phyloP scores from a whole-genome alignment of 2,888 invertebrate species.

The Lithophane socia region DNA sequence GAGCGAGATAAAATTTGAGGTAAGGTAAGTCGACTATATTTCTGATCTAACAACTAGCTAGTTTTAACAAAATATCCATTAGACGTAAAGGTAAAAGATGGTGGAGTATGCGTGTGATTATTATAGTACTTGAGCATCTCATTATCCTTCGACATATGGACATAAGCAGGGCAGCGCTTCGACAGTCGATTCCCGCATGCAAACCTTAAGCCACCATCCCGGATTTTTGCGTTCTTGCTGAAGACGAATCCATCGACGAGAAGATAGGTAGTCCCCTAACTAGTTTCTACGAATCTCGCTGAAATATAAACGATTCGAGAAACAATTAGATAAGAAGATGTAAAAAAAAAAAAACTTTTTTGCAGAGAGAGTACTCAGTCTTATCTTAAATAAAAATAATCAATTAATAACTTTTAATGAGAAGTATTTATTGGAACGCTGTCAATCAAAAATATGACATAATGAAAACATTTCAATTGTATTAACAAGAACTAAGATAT shows the following conservation, averaged over 20 bases:
- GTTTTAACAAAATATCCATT: constrained; percentile 54
- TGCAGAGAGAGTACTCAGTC: not conserved
- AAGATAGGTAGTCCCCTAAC: constrained; percentile 60
- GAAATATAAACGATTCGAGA: constrained; percentile 51
- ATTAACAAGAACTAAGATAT: not conserved
- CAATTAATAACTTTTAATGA: not conserved
- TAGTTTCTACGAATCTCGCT: constrained; percentile 66
- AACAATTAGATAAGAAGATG: not conserved
- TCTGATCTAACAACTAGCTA: not conserved
- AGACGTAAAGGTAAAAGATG: constrained; percentile 47
- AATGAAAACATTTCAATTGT: not conserved
- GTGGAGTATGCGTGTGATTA: constrained; percentile 64
- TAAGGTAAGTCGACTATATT: not conserved
- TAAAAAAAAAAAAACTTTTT: not conserved
- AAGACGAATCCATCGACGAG: constrained; percentile 70
- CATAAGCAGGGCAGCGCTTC: constrained; percentile 62
- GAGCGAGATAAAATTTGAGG: too few relatives aligned
- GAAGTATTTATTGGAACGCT: not conserved
- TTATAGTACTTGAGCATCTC: constrained; percentile 58
- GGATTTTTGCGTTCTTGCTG: constrained; percentile 65
- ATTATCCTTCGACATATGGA: constrained; percentile 67
- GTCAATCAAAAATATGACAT: too few relatives aligned
- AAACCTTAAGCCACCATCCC: constrained; percentile 63
- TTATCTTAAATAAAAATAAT: too few relatives aligned
- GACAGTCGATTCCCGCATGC: constrained; percentile 68